Evolutionary conservation across 2,888 invertebrate genomes (phyloP).

Genomic region (Acanthopleura granulata): DNA sequence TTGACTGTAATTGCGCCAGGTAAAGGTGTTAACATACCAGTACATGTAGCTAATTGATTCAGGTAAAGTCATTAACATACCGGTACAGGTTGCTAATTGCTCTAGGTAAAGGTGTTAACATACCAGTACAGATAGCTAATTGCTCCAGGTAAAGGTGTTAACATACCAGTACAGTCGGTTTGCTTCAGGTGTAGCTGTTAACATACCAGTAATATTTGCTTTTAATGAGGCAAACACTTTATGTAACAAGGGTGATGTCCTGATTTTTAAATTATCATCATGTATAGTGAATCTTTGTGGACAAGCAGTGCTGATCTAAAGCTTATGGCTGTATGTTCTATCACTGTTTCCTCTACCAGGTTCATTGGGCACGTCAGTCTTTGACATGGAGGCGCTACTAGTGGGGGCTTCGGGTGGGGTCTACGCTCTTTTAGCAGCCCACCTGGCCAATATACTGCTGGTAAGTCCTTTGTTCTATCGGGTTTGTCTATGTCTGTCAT

Average conservation of each 20-base stretch:
- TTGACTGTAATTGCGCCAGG: too few relatives aligned
- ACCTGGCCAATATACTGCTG: conserved; percentile 85
- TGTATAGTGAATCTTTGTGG: too few relatives aligned
- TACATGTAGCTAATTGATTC: background rate
- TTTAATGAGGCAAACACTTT: too few relatives aligned
- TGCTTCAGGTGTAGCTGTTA: background rate
- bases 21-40: too few relatives aligned
- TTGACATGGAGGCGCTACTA: conserved; percentile 85
- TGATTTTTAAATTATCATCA: too few relatives aligned
- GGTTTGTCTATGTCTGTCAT: too few relatives aligned
- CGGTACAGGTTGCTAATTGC: background rate
- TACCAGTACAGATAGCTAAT: background rate
- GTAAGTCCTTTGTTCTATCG: conserved; percentile 47
- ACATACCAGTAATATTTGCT: background rate
- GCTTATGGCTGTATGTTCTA: background rate
- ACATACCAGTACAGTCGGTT: background rate
- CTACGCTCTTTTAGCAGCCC: conserved; percentile 88
- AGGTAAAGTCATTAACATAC: too few relatives aligned
- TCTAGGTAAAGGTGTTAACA: background rate
- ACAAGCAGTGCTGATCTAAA: background rate
- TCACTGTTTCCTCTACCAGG: conserved; percentile 40
- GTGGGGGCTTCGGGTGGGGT: conserved; percentile 93
- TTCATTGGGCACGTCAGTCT: conserved; percentile 69
- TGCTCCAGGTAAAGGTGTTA: background rate
- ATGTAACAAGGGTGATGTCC: too few relatives aligned